These are phyloP conservation scores for Dicroscelio sp. DNA, from an alignment of 2,888 invertebrate species.

Conservation along the genomic window DNA sequence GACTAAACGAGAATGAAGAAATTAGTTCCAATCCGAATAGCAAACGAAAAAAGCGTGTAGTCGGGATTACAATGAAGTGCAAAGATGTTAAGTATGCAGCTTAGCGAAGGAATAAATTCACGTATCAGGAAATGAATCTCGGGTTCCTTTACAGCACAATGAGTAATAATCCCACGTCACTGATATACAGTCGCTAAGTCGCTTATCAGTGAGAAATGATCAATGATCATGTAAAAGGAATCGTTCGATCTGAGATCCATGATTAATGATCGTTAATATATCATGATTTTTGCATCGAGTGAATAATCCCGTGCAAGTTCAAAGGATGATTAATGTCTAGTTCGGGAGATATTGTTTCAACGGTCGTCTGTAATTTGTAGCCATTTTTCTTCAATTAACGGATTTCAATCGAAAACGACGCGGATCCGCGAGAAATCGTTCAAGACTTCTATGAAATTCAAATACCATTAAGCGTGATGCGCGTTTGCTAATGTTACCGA, in stretches of 20 bases:
- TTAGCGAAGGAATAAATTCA: constrained; percentile 24
- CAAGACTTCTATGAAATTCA: constrained; percentile 46
- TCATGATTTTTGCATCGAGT: constrained; percentile 27
- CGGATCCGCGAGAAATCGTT: background rate
- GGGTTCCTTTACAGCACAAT: constrained; percentile 57
- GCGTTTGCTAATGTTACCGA: constrained; percentile 58
- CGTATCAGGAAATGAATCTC: constrained; percentile 68
- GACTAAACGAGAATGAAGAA: background rate
- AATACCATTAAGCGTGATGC: constrained; percentile 50
- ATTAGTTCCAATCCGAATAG: constrained; percentile 42
- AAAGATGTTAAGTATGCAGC: constrained; percentile 45
- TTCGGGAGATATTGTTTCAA: no score
- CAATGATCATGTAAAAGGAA: constrained; percentile 59
- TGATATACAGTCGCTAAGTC: constrained; percentile 46
- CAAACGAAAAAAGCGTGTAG: constrained; percentile 5
- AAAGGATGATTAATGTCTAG: no score
- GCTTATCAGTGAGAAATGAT: constrained; percentile 62
- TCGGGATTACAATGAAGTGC: constrained; percentile 26
- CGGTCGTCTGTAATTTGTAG: no score
- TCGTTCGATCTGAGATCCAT: constrained; percentile 31
- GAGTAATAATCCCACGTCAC: constrained; percentile 61
- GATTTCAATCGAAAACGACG: background rate
- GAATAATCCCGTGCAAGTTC: no score
- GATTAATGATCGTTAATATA: constrained; percentile 54
- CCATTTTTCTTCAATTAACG: no score